Conservation (phyloP, 2,888 invertebrate genomes). For the Anorthoa munda region DNA sequence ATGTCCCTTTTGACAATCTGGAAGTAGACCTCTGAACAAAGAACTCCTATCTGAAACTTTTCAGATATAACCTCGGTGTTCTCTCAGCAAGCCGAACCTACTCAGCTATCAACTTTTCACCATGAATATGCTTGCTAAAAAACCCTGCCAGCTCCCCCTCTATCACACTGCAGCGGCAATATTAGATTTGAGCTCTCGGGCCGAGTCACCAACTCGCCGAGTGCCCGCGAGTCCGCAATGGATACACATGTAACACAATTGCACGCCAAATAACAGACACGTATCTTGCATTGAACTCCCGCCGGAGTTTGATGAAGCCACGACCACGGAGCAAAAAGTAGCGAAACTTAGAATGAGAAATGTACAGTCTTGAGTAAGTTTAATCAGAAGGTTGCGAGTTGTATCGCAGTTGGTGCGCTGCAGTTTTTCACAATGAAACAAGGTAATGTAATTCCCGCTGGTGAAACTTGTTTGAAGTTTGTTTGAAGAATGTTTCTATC, state of each 20-base stretch:
- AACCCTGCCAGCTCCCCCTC: too few species aligned
- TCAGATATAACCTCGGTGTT: too few species aligned
- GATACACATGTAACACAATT: constrained; percentile 44
- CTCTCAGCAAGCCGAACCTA: too few species aligned
- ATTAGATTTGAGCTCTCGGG: constrained; percentile 32
- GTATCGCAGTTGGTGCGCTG: constrained; percentile 39
- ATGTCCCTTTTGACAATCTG: too few species aligned
- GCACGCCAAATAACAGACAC: constrained; percentile 36
- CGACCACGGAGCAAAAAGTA: constrained; percentile 43
- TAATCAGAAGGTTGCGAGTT: constrained; percentile 42
- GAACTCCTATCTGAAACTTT: too few species aligned
- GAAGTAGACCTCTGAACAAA: too few species aligned
- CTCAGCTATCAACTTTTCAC: too few species aligned
- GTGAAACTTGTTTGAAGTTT: constrained; percentile 33
- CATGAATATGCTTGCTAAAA: too few species aligned
- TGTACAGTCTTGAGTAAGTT: constrained; percentile 38
- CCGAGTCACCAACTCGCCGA: constrained; percentile 7
- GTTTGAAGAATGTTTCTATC: constrained; percentile 27
- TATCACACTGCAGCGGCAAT: constrained; percentile 21
- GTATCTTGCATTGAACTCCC: constrained; percentile 39
- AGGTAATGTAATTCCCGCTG: constrained; percentile 25
- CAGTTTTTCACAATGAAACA: constrained; percentile 39
- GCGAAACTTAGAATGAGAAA: constrained; percentile 41
- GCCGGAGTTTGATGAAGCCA: constrained; percentile 47
- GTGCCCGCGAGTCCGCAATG: constrained; percentile 14